phyloP scores from a whole-genome alignment of 2,888 invertebrate genomes.

The Acanthosoma haemorrhoidale region DNA sequence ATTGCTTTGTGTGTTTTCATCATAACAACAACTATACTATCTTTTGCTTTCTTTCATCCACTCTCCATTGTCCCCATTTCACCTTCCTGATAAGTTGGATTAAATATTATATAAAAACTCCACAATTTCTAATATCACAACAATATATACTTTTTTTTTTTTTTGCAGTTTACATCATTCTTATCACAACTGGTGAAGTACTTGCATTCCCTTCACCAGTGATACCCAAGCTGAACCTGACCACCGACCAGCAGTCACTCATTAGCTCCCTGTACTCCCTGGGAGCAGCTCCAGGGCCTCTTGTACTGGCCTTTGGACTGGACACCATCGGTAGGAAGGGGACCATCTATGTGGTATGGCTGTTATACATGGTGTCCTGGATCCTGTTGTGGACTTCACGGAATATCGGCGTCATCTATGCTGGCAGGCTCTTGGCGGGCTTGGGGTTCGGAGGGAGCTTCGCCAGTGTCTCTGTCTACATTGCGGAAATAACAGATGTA shows the following conservation, averaged over 20 bases:
- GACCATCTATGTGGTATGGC: slow-evolving; percentile 28
- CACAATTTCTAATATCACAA: no score
- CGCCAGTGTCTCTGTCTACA: slow-evolving; percentile 11
- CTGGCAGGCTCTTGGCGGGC: slow-evolving; percentile 18
- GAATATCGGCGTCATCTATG: neutral
- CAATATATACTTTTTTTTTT: no score
- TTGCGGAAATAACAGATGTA: slow-evolving; percentile 26
- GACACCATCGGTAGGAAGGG: slow-evolving; percentile 38
- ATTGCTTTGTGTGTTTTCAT: no score
- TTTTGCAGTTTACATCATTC: slow-evolving; percentile 14
- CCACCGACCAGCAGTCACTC: slow-evolving; percentile 28
- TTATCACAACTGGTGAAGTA: slow-evolving; percentile 15
- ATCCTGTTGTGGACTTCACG: slow-evolving; percentile 21
- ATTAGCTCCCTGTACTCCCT: slow-evolving; percentile 35
- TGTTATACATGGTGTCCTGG: slow-evolving; percentile 34
- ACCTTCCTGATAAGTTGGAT: no score
- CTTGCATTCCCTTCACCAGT: slow-evolving; percentile 37
- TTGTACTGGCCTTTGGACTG: slow-evolving; percentile 37
- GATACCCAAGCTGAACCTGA: slow-evolving; percentile 31
- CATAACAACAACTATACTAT: no score
- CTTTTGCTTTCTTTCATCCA: no score
- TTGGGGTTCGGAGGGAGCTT: slow-evolving; percentile 21
- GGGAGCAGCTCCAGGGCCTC: slow-evolving; percentile 34
- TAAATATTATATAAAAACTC: no score
- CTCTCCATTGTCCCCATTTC: no score